A percentile compares a stretch with the other conserved stretches of the same genome.
phyloP scores from a whole-genome alignment of 2,113 vertebrate species.

The Cichladusa arquata region DNA sequence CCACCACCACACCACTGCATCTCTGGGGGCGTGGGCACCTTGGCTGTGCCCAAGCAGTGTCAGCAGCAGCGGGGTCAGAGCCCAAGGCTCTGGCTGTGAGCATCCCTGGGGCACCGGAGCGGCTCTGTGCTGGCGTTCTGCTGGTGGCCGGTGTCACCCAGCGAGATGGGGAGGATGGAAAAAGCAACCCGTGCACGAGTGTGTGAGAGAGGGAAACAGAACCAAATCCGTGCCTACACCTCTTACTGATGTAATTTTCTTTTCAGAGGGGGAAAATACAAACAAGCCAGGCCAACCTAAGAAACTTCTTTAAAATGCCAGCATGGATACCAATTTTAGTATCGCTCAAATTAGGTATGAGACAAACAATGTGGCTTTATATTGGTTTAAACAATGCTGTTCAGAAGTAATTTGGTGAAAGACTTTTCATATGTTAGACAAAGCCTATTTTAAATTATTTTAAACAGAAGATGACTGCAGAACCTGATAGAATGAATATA shows the following conservation, averaged over 20 bases:
- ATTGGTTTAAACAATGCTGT: neutral
- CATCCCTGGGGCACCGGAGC: neutral
- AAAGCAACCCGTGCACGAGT: accelerated
- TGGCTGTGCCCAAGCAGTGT: neutral
- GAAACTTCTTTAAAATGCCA: neutral
- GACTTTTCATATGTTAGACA: neutral
- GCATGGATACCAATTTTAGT: neutral
- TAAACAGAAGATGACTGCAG: neutral
- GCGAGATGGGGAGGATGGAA: accelerated
- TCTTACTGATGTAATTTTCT: neutral
- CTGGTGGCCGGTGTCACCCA: accelerated
- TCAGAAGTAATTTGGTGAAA: neutral
- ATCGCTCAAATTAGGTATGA: neutral
- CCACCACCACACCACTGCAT: accelerated
- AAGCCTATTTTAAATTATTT: neutral
- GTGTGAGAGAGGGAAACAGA: neutral
- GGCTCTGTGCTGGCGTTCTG: accelerated
- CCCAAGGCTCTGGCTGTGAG: neutral
- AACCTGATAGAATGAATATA: neutral
- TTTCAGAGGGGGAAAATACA: neutral
- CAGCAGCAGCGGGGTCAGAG: accelerated
- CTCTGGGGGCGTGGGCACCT: neutral
- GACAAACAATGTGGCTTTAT: neutral
- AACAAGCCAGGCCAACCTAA: neutral
- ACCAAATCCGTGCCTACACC: accelerated